Base-by-base conservation (phyloP, 2,113 vertebrate genomes). In the Apeltes quadracus region DNA sequence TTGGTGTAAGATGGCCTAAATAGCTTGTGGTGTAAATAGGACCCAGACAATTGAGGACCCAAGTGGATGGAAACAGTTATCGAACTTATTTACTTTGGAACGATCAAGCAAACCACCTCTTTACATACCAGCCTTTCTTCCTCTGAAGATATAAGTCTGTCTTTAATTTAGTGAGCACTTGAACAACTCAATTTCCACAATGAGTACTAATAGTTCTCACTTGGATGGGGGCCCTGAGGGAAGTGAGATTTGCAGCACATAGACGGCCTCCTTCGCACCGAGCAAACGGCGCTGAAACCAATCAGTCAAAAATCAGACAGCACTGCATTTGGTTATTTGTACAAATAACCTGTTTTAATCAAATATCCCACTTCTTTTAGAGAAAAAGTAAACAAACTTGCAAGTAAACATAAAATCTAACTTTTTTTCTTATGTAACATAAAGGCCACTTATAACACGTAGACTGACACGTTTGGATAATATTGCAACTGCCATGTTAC, bases 31-130 rank as follows among this genome's bases (percentile, higher is more conserved):
- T 88, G 89, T 83, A 90, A 91, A 89, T 90, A 86, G 84, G 78
- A 87, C 76, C 89, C 88, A 90, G 88, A 83, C 84, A 44, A 84
- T 73, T 76, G 74, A 77, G 80, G 53, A 73, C 71, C 69, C 75
- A 80, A 85, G 76, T 86, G 86, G 81, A 90, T 89, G 92, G 92
- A 91, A 93, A 90, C 88, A 84, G 87, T 88, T 92, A 90, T 87
- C 85, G 72, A 81, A 83, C 79, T 78, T 88, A 90, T 91, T 92
- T 88, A 82, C 79, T 85, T 90, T 88, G 87, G 85, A 92, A 70
- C 44, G 22, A 81, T 84, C 76, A 76, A 69, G 77, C 86, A 92
- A 91, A 91, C 87, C 90, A 85, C 84, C 74, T 82, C 86, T 90
- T 89, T 86, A 90, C 68, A 80, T 75, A 84, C 78, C 75, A 77